A percentile compares a stretch with the other conserved stretches of the same genome.
Evolutionary conservation across 2,113 vertebrate genomes (phyloP).

Genomic region (Gambusia holbrooki): DNA sequence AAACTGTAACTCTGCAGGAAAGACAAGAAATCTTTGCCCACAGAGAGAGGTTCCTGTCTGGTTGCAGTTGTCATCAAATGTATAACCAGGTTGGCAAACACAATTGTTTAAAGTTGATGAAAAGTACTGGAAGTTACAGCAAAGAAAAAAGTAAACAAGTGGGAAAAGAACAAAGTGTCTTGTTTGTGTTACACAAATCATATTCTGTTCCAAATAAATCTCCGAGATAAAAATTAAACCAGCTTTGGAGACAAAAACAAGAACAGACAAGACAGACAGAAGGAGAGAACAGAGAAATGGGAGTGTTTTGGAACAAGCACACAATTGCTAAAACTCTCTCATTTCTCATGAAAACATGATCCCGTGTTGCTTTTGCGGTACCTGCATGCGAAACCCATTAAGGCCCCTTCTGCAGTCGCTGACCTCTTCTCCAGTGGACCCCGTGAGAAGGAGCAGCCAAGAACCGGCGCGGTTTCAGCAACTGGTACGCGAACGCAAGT

Average conservation of each 20-base stretch:
- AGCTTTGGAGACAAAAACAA: slow-evolving; percentile 31
- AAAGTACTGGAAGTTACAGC: slow-evolving; percentile 20
- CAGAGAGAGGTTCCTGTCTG: slow-evolving; percentile 49
- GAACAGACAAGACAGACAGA: slow-evolving; percentile 6
- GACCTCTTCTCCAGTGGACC: slow-evolving; percentile 62
- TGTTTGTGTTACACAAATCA: neutral
- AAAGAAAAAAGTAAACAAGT: slow-evolving; percentile 25
- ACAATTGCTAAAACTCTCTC: slow-evolving; percentile 61
- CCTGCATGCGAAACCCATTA: slow-evolving; percentile 82
- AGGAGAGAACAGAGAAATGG: slow-evolving; percentile 3
- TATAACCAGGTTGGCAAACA: slow-evolving; percentile 41
- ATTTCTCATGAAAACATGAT: slow-evolving; percentile 76
- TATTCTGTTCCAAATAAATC: neutral
- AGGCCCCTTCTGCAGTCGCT: slow-evolving; percentile 54
- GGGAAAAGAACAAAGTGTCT: neutral
- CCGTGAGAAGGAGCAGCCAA: slow-evolving; percentile 72
- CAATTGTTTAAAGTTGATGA: slow-evolving; percentile 47
- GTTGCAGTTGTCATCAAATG: slow-evolving; percentile 54
- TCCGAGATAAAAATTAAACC: slow-evolving; percentile 18
- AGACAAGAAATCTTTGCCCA: slow-evolving; percentile 25
- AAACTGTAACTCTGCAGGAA: slow-evolving; percentile 56
- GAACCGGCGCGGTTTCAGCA: slow-evolving; percentile 71
- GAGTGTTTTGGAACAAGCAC: slow-evolving; percentile 58
- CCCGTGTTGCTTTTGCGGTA: slow-evolving; percentile 62
- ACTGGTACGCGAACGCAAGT: slow-evolving; percentile 67